Percentiles rank a stretch among this genome's conserved stretches.
Conservation (phyloP, 2,113 vertebrate species). For the Bujurquina vittata region DNA sequence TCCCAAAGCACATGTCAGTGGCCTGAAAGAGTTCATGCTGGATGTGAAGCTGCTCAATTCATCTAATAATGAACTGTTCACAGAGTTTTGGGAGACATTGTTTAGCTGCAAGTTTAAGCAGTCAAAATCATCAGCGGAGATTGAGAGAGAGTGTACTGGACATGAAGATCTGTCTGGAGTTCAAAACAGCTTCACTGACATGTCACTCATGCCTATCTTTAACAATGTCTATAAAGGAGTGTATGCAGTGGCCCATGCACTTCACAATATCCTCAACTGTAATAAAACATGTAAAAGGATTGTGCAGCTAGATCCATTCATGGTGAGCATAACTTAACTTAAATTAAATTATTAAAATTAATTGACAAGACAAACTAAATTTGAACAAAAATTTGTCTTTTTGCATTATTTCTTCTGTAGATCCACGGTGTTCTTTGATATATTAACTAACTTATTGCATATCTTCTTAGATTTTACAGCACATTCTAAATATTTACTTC, state of each 20-base stretch:
- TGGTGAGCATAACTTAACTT: conserved; percentile 22
- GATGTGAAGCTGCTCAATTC: background rate
- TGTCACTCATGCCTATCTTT: conserved; percentile 44
- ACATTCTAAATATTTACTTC: conserved; percentile 62
- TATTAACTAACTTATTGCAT: background rate
- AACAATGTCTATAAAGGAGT: conserved; percentile 45
- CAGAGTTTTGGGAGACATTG: no score
- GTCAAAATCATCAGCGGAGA: background rate
- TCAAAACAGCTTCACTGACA: conserved; percentile 67
- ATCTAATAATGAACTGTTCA: background rate
- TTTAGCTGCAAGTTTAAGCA: conserved; percentile 59
- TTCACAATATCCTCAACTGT: conserved; percentile 69
- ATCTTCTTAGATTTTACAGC: conserved; percentile 68
- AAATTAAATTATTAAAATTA: no score
- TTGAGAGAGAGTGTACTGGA: conserved; percentile 62
- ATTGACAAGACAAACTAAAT: no score
- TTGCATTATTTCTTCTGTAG: no score
- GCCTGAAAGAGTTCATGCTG: conserved; percentile 71
- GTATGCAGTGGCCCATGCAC: conserved; percentile 71
- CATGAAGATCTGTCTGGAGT: conserved; percentile 64
- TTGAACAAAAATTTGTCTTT: background rate
- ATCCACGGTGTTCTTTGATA: no score
- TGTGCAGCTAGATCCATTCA: conserved; percentile 53
- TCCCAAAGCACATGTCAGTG: conserved; percentile 66
- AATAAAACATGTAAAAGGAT: conserved; percentile 62